Percentiles rank a stretch among this genome's conserved stretches.
Conservation (phyloP, 2,113 vertebrate genomes). For the Octodon degus region DNA sequence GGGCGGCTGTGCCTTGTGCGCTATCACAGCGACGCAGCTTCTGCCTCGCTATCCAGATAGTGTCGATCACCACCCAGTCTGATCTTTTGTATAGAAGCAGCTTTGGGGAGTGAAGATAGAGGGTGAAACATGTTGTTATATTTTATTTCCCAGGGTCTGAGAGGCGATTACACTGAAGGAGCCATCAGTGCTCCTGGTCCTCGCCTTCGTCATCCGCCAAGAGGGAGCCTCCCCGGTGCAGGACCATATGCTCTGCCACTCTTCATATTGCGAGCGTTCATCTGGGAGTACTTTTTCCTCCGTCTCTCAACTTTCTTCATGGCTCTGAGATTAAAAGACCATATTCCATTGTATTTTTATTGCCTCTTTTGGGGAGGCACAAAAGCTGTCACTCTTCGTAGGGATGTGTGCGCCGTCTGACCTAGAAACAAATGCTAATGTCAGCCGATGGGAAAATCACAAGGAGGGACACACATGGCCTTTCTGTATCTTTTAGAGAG, state of each 20-base stretch:
- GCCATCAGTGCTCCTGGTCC: not conserved
- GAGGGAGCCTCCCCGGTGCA: not conserved
- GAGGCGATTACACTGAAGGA: not conserved
- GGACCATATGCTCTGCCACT: not conserved
- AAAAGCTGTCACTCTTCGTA: not conserved
- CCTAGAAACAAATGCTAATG: conserved; percentile 52
- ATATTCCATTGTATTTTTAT: conserved; percentile 27
- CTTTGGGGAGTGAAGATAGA: not conserved
- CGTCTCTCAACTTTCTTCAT: conserved; percentile 26
- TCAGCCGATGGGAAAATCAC: not conserved
- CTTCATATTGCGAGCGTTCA: not conserved
- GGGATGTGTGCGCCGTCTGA: not conserved
- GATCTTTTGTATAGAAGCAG: not conserved
- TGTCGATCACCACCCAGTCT: not conserved
- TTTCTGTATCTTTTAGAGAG: conserved; percentile 32
- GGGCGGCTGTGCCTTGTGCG: not conserved
- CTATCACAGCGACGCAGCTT: not conserved
- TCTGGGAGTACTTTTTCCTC: conserved; percentile 2
- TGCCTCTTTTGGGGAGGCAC: conserved; percentile 14
- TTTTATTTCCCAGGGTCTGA: conserved; percentile 14
- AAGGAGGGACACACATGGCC: not conserved
- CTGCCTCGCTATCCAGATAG: not conserved
- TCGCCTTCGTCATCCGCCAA: not conserved
- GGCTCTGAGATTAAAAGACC: conserved; percentile 51
- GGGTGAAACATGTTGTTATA: not conserved